phyloP scores from a whole-genome alignment of 1,140 invertebrate genomes.

The Listronotus oregonensis region DNA sequence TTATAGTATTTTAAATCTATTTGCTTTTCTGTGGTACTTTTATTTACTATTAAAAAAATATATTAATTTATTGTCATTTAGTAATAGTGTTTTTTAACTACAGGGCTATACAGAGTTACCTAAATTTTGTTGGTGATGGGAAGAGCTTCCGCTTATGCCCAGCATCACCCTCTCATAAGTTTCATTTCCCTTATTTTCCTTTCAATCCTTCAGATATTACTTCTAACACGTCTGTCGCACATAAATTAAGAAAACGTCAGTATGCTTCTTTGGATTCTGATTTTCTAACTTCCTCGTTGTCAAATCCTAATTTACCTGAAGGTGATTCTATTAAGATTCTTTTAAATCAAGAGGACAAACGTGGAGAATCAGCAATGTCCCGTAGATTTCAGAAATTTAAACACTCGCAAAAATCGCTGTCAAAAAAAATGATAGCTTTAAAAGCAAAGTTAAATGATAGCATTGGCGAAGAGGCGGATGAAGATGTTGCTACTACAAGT shows the following conservation, averaged over 20 bases:
- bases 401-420: conserved; percentile 60
- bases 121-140: conserved; percentile 53
- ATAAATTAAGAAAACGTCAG: conserved; percentile 32
- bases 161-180: conserved; percentile 26
- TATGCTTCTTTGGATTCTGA: conserved; percentile 27
- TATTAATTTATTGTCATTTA: no score
- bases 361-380: conserved; percentile 59
- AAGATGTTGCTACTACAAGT: conserved; percentile 31
- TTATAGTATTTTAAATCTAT: no score
- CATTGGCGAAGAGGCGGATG: conserved; percentile 52
- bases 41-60: no score
- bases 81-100: conserved; percentile 37
- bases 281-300: conserved; percentile 24
- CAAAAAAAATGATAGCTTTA: conserved; percentile 59
- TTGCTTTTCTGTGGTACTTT: no score
- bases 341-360: conserved; percentile 62
- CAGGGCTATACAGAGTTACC: conserved; percentile 51
- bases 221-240: conserved; percentile 18
- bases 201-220: conserved; percentile 18
- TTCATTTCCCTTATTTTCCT: conserved; percentile 28
- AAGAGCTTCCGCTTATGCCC: conserved; percentile 51
- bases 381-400: conserved; percentile 62
- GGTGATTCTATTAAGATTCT: conserved; percentile 56
- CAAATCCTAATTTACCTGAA: conserved; percentile 43
- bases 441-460: conserved; percentile 56